These are phyloP conservation scores for Phoxinus phoxinus DNA, from an alignment of 2,113 vertebrate species.

Conservation along the genomic window DNA sequence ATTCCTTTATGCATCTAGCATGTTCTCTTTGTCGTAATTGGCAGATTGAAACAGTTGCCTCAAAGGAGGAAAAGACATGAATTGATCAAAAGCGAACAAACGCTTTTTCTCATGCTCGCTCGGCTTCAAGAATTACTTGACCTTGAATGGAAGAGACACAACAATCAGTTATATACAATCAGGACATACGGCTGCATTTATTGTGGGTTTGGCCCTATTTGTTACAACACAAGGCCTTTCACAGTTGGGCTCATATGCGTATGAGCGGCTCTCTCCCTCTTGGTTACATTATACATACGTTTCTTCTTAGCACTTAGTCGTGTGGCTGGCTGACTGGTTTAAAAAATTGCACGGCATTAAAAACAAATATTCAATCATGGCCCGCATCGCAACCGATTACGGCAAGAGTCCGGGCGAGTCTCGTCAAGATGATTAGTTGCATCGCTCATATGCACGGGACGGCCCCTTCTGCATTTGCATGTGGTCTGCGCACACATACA, in stretches of 20 bases:
- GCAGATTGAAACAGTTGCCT: slow-evolving; percentile 17
- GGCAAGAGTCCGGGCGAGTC: neutral
- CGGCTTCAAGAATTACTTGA: slow-evolving; percentile 57
- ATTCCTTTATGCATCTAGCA: slow-evolving; percentile 11
- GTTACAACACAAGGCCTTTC: slow-evolving; percentile 48
- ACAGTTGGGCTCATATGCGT: slow-evolving; percentile 30
- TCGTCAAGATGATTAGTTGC: slow-evolving; percentile 61
- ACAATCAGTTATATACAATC: slow-evolving; percentile 53
- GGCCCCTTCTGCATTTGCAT: slow-evolving; percentile 58
- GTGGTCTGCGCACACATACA: slow-evolving; percentile 42
- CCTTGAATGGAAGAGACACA: slow-evolving; percentile 62
- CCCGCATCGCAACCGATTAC: slow-evolving; percentile 38
- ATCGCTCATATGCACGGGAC: slow-evolving; percentile 32
- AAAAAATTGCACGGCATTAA: slow-evolving; percentile 58
- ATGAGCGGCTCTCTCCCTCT: slow-evolving; percentile 26
- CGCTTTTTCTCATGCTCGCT: slow-evolving; percentile 60
- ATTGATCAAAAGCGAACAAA: slow-evolving; percentile 52
- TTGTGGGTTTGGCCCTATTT: slow-evolving; percentile 59
- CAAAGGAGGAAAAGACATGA: slow-evolving; percentile 36
- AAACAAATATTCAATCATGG: slow-evolving; percentile 61
- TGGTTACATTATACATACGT: neutral
- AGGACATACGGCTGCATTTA: slow-evolving; percentile 56
- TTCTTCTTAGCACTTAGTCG: neutral
- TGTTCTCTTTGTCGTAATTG: slow-evolving; percentile 28
- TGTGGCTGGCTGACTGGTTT: slow-evolving; percentile 17